Evolutionary conservation across 35 echinoderm and acorn worm genomes (phyloP), one percentile per base, ranked within the genome.

Genomic region (Lytechinus pictus): DNA sequence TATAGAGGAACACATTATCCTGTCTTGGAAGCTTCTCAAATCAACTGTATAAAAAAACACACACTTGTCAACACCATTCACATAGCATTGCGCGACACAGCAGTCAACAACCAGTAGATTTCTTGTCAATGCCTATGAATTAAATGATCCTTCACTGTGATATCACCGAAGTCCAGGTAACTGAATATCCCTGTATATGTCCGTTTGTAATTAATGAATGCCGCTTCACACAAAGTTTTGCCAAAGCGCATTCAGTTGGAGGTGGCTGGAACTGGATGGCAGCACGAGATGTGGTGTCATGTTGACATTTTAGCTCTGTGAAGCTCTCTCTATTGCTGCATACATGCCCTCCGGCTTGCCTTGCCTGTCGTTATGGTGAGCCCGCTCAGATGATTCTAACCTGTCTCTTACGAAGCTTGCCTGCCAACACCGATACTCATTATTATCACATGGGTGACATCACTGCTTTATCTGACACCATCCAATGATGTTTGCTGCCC

Each of bases 401-500:
- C 66, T 7, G 1, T 24, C 66, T 24, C 66, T 79, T 13, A 12
- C 61, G 16, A 11, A 24, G 16, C 66, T 79, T 79, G 66, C 19
- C 66, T 79, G 66, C 66, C 66, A 79, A 79, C 19, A 79, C 19
- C 66, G 19, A 79, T 79, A 24, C 66, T 79, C 66, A 79, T 79
- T 72, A 72, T 13, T n/a, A 79, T 24, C 66, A 6, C 66, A 19
- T 0, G 16, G 66, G 6, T 79, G 66, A 79, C 66, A 79, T 79
- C 66, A 79, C n/a, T 24, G 21, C 66, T 79, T 24, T 79, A 79
- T 7, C 14, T 14, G 19, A 79, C 66, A 79, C 66, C 66, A 79
- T 79, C 66, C 66, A 79, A 79, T 79, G 19, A 79, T 79, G 66
- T 79, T 24, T 79, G 66, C 66, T 79, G 66, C 66, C 66, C 66